Evolutionary conservation across 2,113 vertebrate species (phyloP), one percentile per base, ranked within the genome.

Genomic region (Serranochromis macrocephalus): DNA sequence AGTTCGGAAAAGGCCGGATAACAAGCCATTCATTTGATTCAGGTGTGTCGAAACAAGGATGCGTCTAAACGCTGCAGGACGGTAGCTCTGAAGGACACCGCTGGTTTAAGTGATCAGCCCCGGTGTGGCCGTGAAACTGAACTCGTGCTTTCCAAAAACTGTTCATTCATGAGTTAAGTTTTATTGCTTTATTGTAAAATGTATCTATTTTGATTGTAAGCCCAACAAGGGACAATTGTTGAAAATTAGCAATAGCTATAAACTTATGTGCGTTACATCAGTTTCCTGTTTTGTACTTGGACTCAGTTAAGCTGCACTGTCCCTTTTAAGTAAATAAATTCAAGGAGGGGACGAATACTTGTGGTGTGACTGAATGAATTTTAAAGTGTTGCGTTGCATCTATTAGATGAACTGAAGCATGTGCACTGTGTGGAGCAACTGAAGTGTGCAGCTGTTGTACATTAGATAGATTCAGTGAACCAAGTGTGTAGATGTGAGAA

Each of bases 11-110:
- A 55, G 53, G 53, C n/a, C 21, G 3, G 10, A 54, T 24, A 55
- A 26, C 7, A 58, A 58, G 55, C 2, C 55, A 0, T 58, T 0
- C 0, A 29, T 58, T 58, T 58, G 24, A 58, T 29, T 58, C 55
- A 57, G 24, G 24, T 1, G 7, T 29, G 55, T 57, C 54, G 0
- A 5, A 58, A 58, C 55, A 58, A 29, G 54, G 21, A 58, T 29
- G 55, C 1, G 1, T 58, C 55, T 58, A 9, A 31, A 29, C 0
- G 26, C 55, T 58, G 55, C 13, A 58, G 55, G 54, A 26, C 2
- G 1, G 13, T 9, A 31, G 26, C 55, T 58, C 26, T 58, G 26
- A 17, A 0, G 26, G 26, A 4, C 55, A 16, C 55, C 0, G 4
- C 24, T 57, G 24, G 24, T 14, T 57, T 1, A 57, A 26, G 7